Evolutionary conservation across 2,113 vertebrate genomes (phyloP).

Genomic region (Natator depressus): DNA sequence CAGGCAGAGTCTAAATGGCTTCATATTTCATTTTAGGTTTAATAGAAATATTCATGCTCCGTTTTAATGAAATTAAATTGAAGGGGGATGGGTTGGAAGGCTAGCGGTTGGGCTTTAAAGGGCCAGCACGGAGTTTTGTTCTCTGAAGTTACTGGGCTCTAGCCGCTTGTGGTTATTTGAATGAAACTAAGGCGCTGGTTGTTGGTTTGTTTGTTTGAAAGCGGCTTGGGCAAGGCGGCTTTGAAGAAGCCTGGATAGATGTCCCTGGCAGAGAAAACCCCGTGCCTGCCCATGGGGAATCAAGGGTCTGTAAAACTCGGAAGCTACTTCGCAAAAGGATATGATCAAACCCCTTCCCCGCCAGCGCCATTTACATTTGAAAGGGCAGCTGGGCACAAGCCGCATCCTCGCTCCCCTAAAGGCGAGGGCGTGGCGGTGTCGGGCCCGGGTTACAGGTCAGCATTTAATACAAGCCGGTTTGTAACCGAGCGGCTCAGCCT

Average conservation of each 20-base stretch:
- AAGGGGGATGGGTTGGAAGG: constrained; percentile 76
- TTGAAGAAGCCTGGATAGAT: not conserved
- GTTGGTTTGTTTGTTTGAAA: not conserved
- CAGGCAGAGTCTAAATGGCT: constrained; percentile 98
- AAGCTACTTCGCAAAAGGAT: accelerated
- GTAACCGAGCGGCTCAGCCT: not conserved
- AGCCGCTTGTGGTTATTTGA: not conserved
- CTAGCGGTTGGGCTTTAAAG: constrained; percentile 71
- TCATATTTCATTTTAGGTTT: constrained; percentile 99
- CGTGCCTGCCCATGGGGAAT: not conserved
- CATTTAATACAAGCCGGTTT: no score
- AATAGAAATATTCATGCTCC: constrained; percentile 99
- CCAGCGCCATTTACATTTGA: not conserved
- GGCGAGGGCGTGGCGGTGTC: no score
- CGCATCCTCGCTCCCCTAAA: not conserved
- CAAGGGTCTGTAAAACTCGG: not conserved
- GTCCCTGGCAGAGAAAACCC: not conserved
- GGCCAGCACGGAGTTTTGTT: constrained; percentile 44
- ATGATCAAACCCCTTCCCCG: not conserved
- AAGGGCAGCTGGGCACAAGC: not conserved
- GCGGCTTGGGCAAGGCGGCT: not conserved
- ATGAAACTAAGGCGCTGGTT: not conserved
- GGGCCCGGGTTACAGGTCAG: no score
- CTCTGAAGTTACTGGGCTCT: not conserved
- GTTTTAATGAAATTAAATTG: constrained; percentile 99